These are phyloP conservation scores for Lepus oiostolus DNA, from an alignment of 2,797 vertebrate species.

Conservation along the genomic window DNA sequence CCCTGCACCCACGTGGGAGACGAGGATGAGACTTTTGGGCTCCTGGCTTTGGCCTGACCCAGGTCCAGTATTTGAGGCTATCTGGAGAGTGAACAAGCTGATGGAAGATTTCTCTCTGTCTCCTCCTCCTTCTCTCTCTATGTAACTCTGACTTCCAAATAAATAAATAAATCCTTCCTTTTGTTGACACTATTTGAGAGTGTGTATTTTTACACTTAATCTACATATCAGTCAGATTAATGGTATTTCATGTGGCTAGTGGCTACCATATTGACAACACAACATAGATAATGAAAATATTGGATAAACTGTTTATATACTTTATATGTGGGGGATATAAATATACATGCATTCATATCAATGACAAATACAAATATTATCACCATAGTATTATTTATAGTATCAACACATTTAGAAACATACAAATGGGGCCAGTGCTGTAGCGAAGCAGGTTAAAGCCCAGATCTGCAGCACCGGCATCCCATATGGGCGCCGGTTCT, in stretches of 20 bases:
- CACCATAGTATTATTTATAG: background rate
- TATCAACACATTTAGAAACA: conserved; percentile 17
- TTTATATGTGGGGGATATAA: background rate
- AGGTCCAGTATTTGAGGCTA: too few species aligned
- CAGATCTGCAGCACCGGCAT: too few species aligned
- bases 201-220: background rate
- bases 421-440: background rate
- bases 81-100: too few species aligned
- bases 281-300: background rate
- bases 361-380: conserved; percentile 24
- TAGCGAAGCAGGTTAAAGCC: too few species aligned
- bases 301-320: background rate
- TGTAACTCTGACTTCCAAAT: too few species aligned
- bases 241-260: background rate
- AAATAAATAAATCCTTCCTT: background rate
- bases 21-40: too few species aligned
- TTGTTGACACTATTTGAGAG: conserved; percentile 32
- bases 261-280: background rate
- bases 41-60: too few species aligned
- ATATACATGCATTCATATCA: background rate
- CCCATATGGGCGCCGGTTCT: too few species aligned
- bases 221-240: background rate
- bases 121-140: too few species aligned
- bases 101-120: too few species aligned
- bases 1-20: too few species aligned